Percentiles rank a stretch among this genome's conserved stretches.
These are phyloP conservation scores for Pipra filicauda DNA, from an alignment of 2,113 vertebrate species.

Conservation along the genomic window DNA sequence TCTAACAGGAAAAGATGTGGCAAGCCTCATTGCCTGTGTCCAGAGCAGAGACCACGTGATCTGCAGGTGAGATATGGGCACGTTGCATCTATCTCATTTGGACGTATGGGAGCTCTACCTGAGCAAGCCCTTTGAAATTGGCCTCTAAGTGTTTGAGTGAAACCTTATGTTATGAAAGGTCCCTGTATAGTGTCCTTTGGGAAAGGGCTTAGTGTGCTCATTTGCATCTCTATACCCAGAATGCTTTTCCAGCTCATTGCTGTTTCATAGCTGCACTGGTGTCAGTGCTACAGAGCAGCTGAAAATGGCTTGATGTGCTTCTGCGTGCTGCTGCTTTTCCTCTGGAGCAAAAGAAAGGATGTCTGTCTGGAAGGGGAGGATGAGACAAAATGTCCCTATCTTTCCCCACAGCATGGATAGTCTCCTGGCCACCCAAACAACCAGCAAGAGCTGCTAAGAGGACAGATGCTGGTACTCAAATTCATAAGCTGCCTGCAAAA, in stretches of 20 bases:
- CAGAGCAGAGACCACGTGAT: neutral
- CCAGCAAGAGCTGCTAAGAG: neutral
- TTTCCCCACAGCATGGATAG: neutral
- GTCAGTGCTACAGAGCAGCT: conserved; percentile 59
- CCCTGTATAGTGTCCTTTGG: conserved; percentile 38
- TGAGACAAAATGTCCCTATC: conserved; percentile 17
- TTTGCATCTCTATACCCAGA: conserved; percentile 71
- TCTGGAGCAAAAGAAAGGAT: conserved; percentile 40
- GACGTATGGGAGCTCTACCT: neutral
- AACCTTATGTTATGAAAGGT: conserved; percentile 45
- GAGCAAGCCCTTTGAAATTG: neutral
- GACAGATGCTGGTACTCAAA: conserved; percentile 45
- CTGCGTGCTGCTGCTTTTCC: conserved; percentile 33
- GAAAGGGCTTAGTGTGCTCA: conserved; percentile 60
- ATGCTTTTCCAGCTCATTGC: conserved; percentile 66
- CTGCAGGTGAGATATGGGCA: neutral
- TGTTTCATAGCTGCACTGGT: conserved; percentile 49
- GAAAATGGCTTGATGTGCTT: conserved; percentile 56
- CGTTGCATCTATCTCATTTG: fast-evolving
- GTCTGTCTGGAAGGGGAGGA: neutral
- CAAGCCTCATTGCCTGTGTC: neutral
- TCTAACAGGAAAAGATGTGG: neutral
- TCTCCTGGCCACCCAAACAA: conserved; percentile 53
- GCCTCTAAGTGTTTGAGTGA: neutral
- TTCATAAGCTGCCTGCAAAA: conserved; percentile 28